A percentile compares a stretch with the other conserved stretches of the same genome.
Conservation (phyloP, 2,113 vertebrate genomes). For the Phyllopteryx taeniolatus region DNA sequence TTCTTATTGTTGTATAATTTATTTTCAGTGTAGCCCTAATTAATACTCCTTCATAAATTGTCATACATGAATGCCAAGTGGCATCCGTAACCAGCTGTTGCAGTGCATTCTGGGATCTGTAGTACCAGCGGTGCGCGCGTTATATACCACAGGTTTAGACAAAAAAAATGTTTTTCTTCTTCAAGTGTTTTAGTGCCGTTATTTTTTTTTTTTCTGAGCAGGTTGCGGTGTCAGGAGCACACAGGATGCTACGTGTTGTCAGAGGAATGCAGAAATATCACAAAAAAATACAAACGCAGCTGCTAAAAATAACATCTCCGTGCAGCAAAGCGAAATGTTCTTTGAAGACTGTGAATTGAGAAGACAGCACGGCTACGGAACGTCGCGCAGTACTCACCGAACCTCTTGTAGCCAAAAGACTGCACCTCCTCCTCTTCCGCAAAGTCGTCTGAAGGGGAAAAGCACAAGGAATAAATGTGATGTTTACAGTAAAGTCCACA, state of each 20-base stretch:
- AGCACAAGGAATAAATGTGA: slow-evolving; percentile 20
- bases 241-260: slow-evolving; percentile 36
- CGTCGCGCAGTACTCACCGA: slow-evolving; percentile 81
- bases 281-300: slow-evolving; percentile 1
- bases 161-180: background rate
- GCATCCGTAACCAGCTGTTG: background rate
- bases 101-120: background rate
- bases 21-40: too few relatives aligned
- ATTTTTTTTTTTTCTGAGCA: slow-evolving; percentile 2
- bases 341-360: background rate
- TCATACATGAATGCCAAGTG: too few relatives aligned
- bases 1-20: too few relatives aligned
- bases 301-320: slow-evolving; percentile 42
- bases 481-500: background rate
- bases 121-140: background rate
- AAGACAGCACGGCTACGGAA: background rate
- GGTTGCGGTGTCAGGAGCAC: slow-evolving; percentile 36
- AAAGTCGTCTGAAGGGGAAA: slow-evolving; percentile 83
- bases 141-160: background rate
- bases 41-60: too few relatives aligned
- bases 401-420: slow-evolving; percentile 97
- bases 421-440: slow-evolving; percentile 96
- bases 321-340: slow-evolving; percentile 18
- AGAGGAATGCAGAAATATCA: slow-evolving; percentile 15
- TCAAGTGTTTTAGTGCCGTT: background rate